Conservation (phyloP, 2,797 vertebrate species). For the Oreochromis mossambicus region DNA sequence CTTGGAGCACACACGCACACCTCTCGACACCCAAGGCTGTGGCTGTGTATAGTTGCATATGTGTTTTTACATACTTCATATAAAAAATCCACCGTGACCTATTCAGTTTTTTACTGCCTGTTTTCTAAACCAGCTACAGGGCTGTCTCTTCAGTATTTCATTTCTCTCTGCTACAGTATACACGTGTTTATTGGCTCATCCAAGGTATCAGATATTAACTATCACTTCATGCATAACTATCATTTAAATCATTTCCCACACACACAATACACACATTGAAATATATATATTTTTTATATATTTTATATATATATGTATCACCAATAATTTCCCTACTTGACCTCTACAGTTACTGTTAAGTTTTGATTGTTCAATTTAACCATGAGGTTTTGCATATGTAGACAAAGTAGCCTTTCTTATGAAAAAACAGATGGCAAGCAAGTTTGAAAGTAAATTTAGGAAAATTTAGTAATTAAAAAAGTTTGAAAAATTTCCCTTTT, state of each 20-base stretch:
- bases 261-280: not conserved
- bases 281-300: not conserved
- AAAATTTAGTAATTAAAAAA: not conserved
- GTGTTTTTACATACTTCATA: not conserved
- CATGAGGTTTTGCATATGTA: not conserved
- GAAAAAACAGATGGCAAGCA: not conserved
- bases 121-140: not conserved
- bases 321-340: not conserved
- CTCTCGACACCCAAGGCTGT: not conserved
- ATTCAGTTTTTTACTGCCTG: not conserved
- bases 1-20: not conserved
- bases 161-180: not conserved
- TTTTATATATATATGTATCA: not conserved
- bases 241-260: slow-evolving; percentile 1
- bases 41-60: not conserved
- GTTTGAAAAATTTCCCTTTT: not conserved
- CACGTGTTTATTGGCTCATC: not conserved
- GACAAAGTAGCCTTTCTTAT: not conserved
- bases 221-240: not conserved
- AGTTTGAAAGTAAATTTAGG: not conserved
- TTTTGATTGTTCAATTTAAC: not conserved
- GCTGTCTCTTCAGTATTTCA: not conserved
- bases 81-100: slow-evolving; percentile 3
- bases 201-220: not conserved
- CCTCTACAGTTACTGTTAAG: not conserved